Percentiles rank a stretch among this genome's conserved stretches.
phyloP scores from a whole-genome alignment of 92 coral and sea anemone genomes.

The Plumapathes pennacea region DNA sequence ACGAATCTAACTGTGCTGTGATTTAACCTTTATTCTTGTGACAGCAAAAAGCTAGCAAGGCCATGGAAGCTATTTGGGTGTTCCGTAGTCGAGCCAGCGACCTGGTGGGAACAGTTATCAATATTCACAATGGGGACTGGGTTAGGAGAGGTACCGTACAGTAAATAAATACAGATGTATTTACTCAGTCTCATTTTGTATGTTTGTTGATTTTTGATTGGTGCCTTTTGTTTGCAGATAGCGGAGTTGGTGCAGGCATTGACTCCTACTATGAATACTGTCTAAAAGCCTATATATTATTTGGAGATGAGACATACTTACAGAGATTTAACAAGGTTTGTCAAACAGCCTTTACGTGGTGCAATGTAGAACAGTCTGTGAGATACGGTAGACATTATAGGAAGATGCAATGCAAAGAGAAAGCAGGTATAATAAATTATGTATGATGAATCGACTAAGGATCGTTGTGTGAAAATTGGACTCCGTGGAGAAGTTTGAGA shows the following conservation, averaged over 20 bases:
- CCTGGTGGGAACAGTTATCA: constrained; percentile 97
- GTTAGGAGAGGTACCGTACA: constrained; percentile 90
- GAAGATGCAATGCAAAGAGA: no score
- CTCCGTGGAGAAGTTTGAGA: no score
- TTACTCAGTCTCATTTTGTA: background rate
- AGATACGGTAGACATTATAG: no score
- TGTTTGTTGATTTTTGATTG: background rate
- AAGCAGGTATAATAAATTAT: no score
- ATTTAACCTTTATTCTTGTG: background rate
- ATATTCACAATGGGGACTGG: constrained; percentile 99
- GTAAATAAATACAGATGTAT: background rate
- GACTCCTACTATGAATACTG: constrained; percentile 99
- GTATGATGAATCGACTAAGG: no score
- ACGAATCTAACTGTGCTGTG: background rate
- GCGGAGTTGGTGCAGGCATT: constrained; percentile 99
- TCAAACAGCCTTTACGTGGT: background rate
- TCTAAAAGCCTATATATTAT: constrained; percentile 89
- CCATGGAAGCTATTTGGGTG: constrained; percentile 97
- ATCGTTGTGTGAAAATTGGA: no score
- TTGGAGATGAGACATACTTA: constrained; percentile 86
- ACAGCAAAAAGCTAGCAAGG: constrained; percentile 89
- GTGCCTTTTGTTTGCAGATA: constrained; percentile 45
- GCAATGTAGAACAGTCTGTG: no score
- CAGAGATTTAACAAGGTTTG: constrained; percentile 90
- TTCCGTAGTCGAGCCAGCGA: constrained; percentile 93